Percentiles rank a stretch among this genome's conserved stretches.
Evolutionary conservation across 92 coral and sea anemone genomes (phyloP).

Genomic region (Paragorgia papillata): DNA sequence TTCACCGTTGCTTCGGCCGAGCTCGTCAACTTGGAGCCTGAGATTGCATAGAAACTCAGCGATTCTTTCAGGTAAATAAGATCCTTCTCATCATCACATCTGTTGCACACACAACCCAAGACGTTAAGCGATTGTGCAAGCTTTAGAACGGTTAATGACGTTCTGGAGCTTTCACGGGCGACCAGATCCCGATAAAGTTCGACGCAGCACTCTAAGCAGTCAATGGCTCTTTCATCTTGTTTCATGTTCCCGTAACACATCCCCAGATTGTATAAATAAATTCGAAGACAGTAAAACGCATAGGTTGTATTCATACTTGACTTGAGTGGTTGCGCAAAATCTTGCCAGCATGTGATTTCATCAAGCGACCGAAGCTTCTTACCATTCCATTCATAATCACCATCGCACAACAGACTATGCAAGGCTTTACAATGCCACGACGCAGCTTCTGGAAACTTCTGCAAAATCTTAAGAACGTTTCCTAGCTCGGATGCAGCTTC

Average conservation of each 20-base stretch:
- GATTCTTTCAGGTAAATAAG: slow-evolving; percentile 9
- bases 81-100: neutral
- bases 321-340: slow-evolving; percentile 27
- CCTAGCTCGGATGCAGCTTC: slow-evolving; percentile 11
- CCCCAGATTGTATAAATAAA: slow-evolving; percentile 29
- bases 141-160: neutral
- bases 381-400: slow-evolving; percentile 11
- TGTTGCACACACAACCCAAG: neutral
- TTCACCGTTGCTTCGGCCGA: slow-evolving; percentile 28
- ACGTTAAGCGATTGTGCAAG: slow-evolving; percentile 24
- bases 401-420: slow-evolving; percentile 1
- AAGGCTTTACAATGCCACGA: slow-evolving; percentile 15
- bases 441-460: slow-evolving; percentile 13
- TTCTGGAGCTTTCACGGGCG: neutral
- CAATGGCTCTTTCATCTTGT: slow-evolving; percentile 13
- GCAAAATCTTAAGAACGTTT: slow-evolving; percentile 25
- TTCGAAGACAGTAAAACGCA: slow-evolving; percentile 22
- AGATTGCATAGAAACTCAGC: slow-evolving; percentile 17
- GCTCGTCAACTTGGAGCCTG: slow-evolving; percentile 12
- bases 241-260: slow-evolving; percentile 26
- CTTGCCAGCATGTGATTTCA: slow-evolving; percentile 18
- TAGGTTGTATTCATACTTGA: slow-evolving; percentile 33
- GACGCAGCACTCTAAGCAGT: slow-evolving; percentile 33
- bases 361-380: slow-evolving; percentile 22
- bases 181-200: slow-evolving; percentile 27